phyloP scores from a whole-genome alignment of 2,888 invertebrate genomes.

The Tiliacea citrago region DNA sequence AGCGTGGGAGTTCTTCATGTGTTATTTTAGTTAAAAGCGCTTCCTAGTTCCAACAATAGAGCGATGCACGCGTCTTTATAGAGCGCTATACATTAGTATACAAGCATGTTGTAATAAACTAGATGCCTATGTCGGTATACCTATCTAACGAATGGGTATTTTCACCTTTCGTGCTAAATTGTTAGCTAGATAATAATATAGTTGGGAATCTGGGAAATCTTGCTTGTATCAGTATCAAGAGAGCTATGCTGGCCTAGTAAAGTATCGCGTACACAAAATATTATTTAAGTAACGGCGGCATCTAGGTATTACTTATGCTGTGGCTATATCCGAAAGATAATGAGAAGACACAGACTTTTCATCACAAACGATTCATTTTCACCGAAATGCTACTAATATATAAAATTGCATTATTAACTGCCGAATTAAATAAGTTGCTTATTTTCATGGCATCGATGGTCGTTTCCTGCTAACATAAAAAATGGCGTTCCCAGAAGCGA shows the following conservation, averaged over 20 bases:
- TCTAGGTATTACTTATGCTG: background rate
- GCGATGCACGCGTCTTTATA: constrained; percentile 57
- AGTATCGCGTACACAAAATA: background rate
- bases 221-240: constrained; percentile 28
- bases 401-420: constrained; percentile 46
- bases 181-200: constrained; percentile 6
- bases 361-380: constrained; percentile 15
- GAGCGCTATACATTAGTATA: constrained; percentile 17
- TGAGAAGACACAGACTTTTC: constrained; percentile 26
- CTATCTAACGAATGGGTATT: constrained; percentile 51
- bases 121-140: constrained; percentile 4
- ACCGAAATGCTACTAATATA: constrained; percentile 40
- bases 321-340: background rate
- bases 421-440: constrained; percentile 47
- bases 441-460: constrained; percentile 51
- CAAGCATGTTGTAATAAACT: constrained; percentile 28
- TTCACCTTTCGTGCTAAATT: constrained; percentile 55
- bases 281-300: background rate
- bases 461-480: constrained; percentile 50
- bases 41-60: constrained; percentile 70
- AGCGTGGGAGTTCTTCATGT: constrained; percentile 71
- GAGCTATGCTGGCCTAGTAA: constrained; percentile 4
- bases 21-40: constrained; percentile 75
- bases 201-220: constrained; percentile 25
- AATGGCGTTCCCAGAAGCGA: constrained; percentile 55